Evolutionary conservation across 2,888 invertebrate species (phyloP), one percentile per base, ranked within the genome.

Genomic region (Lypha dubia): DNA sequence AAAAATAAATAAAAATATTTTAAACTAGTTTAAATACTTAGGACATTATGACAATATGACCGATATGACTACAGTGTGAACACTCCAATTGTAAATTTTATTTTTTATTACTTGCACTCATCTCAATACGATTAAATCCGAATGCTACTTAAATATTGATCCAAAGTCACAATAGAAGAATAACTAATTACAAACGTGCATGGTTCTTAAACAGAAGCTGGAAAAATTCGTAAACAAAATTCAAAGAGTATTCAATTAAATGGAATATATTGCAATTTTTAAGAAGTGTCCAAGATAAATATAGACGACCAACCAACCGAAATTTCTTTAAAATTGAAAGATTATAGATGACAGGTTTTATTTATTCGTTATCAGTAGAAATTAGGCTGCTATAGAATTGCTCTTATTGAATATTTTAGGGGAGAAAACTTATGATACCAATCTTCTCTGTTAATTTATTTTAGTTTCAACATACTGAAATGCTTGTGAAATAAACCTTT

Each of bases 141-240:
- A 38, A 49, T 38, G 22, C 17, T 35, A 22, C 11, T 62, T 41
- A 24, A 41, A 7, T 62, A 9, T 38, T 35, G 15, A 38, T n/a
- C 13, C 22, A 49, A 38, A 35, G 17, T 38, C 62, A 46, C 35
- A 11, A 35, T 32, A 32, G 9, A 62, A n/a, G 20, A 60, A n/a
- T 1, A 73, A 74, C 38, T 24, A 7, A 24, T 38, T 41, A 28
- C 7, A 5, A 9, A 1, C 13, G 24, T 71, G 3, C 17, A n/a
- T 38, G n/a, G n/a, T 13, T 53, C n/a, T 24, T 41, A 7, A 70
- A 70, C 53, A 53, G 41, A 70, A 53, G 51, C 24, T 44, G 24
- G 44, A 20, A 20, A 24, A 49, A 49, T 32, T 20, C 65, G 20
- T 20, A 49, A 49, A 67, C 32, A 56, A 53, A 53, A 17, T 51